Evolutionary conservation across 2,888 invertebrate species (phyloP).

Genomic region (Notocelia uddmanniana): DNA sequence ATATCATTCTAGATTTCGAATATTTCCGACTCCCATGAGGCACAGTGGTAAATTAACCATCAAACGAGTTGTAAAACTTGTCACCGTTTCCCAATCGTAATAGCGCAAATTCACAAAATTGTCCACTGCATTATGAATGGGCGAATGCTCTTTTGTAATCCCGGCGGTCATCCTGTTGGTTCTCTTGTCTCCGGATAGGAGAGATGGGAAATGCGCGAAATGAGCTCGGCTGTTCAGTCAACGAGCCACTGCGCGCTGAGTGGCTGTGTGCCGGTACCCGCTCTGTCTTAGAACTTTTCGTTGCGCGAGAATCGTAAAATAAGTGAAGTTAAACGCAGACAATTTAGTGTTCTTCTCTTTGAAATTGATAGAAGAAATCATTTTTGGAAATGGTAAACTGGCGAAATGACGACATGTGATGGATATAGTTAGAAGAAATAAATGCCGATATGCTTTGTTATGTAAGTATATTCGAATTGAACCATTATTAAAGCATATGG

Average conservation of each 20-base stretch:
- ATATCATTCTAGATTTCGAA: neutral
- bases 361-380: neutral
- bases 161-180: constrained; percentile 20
- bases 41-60: neutral
- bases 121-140: constrained; percentile 37
- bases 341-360: too few relatives aligned
- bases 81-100: constrained; percentile 16
- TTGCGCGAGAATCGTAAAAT: neutral
- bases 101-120: constrained; percentile 34
- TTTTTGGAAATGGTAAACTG: neutral
- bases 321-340: too few relatives aligned
- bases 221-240: constrained; percentile 37
- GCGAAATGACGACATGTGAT: neutral
- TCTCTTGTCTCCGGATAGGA: constrained; percentile 5
- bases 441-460: constrained; percentile 75
- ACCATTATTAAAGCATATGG: neutral
- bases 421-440: constrained; percentile 32
- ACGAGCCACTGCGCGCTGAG: constrained; percentile 35
- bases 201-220: constrained; percentile 11
- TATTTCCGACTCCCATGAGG: neutral
- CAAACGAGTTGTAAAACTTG: constrained; percentile 12
- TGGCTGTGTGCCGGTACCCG: constrained; percentile 21
- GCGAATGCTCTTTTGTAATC: constrained; percentile 25
- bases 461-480: constrained; percentile 69
- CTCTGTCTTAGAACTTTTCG: constrained; percentile 18